Conservation (phyloP, 2,113 vertebrate species). For the Nothocercus julius region DNA sequence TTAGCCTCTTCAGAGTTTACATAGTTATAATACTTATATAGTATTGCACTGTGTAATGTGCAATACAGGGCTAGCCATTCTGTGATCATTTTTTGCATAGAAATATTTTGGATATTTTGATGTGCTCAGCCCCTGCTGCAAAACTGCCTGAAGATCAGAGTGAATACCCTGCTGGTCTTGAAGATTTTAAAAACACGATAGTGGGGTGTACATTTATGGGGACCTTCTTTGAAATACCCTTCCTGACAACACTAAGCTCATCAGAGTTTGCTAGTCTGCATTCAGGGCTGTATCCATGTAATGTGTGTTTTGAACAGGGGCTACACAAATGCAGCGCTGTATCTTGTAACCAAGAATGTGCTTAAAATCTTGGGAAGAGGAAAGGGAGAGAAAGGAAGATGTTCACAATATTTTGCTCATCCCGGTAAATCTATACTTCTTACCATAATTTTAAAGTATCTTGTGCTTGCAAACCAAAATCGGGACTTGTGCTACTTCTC, state of each 20-base stretch:
- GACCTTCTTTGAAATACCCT: neutral
- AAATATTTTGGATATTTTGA: rapidly evolving
- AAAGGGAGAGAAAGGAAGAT: neutral
- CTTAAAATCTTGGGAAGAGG: neutral
- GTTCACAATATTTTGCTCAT: neutral
- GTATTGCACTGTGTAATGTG: neutral
- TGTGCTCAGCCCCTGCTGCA: neutral
- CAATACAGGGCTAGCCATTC: neutral
- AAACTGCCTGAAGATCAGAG: neutral
- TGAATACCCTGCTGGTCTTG: neutral
- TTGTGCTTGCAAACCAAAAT: neutral
- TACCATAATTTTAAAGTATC: neutral
- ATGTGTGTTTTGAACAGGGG: neutral
- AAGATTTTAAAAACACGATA: neutral
- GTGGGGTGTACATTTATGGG: neutral
- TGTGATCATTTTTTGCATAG: neutral
- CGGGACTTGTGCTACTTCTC: neutral
- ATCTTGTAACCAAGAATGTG: neutral
- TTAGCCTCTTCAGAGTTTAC: neutral
- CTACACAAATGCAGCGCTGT: neutral
- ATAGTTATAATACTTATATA: neutral
- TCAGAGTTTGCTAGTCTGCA: neutral
- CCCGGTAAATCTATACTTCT: rapidly evolving
- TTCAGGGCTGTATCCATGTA: neutral
- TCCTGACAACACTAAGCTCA: neutral